Base-by-base conservation (phyloP, 2,888 invertebrate genomes). In the Xestia sexstrigata region DNA sequence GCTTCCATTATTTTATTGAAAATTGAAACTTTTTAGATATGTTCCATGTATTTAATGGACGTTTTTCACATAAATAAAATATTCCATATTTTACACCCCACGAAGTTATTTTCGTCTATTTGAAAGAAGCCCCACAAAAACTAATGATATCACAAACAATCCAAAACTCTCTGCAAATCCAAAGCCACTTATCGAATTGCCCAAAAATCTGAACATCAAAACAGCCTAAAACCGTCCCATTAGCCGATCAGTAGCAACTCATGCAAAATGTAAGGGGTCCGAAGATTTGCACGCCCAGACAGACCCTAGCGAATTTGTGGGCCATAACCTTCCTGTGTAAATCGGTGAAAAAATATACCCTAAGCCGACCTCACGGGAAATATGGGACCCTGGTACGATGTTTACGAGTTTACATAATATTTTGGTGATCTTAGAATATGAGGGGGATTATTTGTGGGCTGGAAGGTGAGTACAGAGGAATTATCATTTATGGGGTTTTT, bases 321-420 rank as follows among this genome's bases (percentile, higher is more conserved):
- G 66, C 79, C 70, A 85, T 89, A 87, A 88, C 76, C 82, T 78
- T 75, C 80, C 73, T 47, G 74, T 76, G 86, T 86, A 88, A 88
- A 89, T 89, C 77, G 79, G 71, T 70, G 88, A 79, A 88, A 88
- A 89, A 82, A 89, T 88, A 89, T 81, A 79, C 69, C 69, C 52
- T 62, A 45, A 65, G 74, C 74, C 79, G 74, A 81, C 78, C 89
- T 81, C 89, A 20, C 63, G 88, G 87, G 89, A 88, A 88, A 89
- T 88, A 79, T 70, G 75, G 60, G 74, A 75, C 76, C 74, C 70
- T 79, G 76, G 77, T 74, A 72, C 66, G n/a, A 70, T 65, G 85
- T 87, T 87, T 87, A 87, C 60, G 87, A 81, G 87, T 74, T 79
- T 58, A 68, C 55, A 68, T 66, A 77, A 82, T 80, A 89, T 82